A percentile compares a stretch with the other conserved stretches of the same genome.
Evolutionary conservation across 2,113 vertebrate genomes (phyloP).

Genomic region (Falco punctatus): DNA sequence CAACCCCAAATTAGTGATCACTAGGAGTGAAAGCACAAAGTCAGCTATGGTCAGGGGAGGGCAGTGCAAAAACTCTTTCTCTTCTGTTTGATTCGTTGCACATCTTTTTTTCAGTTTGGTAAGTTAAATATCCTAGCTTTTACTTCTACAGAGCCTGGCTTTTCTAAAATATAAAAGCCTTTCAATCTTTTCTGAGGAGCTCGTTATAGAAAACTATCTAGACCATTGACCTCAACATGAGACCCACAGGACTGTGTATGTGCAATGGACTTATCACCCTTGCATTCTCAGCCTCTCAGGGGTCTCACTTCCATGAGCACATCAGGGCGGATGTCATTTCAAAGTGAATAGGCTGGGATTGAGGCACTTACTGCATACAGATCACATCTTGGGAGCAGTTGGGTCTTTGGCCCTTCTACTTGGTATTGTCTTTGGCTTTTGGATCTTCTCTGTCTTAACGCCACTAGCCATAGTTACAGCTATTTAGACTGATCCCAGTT

Average conservation of each 20-base stretch:
- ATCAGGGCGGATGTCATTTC: background rate
- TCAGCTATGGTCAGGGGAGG: background rate
- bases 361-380: background rate
- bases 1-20: background rate
- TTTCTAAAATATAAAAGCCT: background rate
- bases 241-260: background rate
- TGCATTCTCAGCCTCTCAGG: background rate
- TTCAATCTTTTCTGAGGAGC: background rate
- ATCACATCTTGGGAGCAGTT: accelerated
- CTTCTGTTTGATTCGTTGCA: background rate
- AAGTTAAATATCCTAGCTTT: background rate
- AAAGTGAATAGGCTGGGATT: background rate
- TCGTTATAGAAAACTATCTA: background rate
- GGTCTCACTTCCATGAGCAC: background rate
- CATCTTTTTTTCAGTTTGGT: background rate
- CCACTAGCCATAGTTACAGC: background rate
- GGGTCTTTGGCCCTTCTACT: background rate
- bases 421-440: background rate
- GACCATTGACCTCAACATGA: background rate
- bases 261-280: background rate
- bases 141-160: background rate
- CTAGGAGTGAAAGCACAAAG: background rate
- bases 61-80: background rate
- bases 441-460: background rate
- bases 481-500: background rate